These are phyloP conservation scores for Chascanopsetta lugubris DNA, from an alignment of 2,113 vertebrate genomes.

Conservation along the genomic window DNA sequence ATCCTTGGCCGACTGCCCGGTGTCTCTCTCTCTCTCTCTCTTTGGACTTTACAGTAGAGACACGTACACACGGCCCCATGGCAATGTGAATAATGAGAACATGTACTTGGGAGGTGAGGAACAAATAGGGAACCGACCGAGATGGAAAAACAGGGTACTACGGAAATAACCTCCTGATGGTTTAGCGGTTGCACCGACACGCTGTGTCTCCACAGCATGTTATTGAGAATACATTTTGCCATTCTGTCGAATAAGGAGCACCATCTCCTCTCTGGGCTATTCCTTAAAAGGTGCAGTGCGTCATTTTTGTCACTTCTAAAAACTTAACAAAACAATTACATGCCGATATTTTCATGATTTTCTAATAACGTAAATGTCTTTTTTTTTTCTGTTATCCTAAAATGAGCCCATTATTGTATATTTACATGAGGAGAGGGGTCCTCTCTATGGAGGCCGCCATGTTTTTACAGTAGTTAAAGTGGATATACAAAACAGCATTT, in stretches of 20 bases:
- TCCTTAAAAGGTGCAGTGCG: not conserved
- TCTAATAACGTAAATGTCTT: no score
- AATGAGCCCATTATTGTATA: no score
- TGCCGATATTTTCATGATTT: no score
- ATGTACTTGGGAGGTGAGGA: constrained; percentile 58
- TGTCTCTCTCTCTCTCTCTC: no score
- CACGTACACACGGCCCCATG: constrained; percentile 48
- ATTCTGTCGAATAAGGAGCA: constrained; percentile 3
- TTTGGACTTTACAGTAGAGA: constrained; percentile 50
- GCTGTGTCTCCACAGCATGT: constrained; percentile 7
- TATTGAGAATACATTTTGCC: constrained; percentile 4
- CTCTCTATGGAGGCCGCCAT: no score
- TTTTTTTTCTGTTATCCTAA: no score
- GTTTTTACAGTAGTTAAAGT: no score
- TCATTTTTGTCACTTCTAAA: no score
- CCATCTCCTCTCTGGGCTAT: not conserved
- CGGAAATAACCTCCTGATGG: constrained; percentile 50
- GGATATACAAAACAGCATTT: no score
- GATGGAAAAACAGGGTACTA: constrained; percentile 57
- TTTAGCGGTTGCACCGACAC: constrained; percentile 14
- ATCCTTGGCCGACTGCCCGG: constrained; percentile 53
- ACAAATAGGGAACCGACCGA: constrained; percentile 48
- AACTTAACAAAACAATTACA: no score
- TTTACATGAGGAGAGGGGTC: no score
- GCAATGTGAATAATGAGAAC: constrained; percentile 66